Evolutionary conservation across 2,797 vertebrate genomes (phyloP).

Genomic region (Sebastiscus albofasciatus): DNA sequence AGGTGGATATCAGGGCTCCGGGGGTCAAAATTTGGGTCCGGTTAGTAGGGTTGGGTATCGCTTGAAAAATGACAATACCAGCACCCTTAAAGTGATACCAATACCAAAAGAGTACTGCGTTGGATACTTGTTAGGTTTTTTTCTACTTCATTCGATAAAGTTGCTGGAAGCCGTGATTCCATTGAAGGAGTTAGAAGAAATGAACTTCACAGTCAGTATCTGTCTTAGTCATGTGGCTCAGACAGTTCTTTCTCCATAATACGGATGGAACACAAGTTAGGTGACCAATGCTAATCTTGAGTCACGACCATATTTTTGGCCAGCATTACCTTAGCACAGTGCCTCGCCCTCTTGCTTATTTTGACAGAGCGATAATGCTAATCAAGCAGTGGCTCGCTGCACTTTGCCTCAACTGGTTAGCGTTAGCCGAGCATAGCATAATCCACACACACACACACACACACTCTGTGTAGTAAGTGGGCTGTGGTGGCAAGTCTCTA

Average conservation of each 20-base stretch:
- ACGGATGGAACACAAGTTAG: not conserved
- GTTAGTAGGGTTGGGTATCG: not conserved
- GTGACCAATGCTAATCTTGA: not conserved
- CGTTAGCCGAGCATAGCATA: conserved; percentile 24
- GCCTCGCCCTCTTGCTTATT: not conserved
- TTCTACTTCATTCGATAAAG: not conserved
- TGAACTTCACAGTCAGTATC: not conserved
- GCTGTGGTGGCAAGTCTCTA: conserved; percentile 27
- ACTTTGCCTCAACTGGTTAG: conserved; percentile 31
- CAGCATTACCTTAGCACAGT: not conserved
- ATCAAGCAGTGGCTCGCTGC: conserved; percentile 29
- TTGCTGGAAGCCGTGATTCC: too few relatives aligned
- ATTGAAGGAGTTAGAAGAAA: not conserved
- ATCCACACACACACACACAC: conserved; percentile 16
- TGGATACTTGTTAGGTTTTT: not conserved
- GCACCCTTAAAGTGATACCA: not conserved
- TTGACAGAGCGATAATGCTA: conserved; percentile 33
- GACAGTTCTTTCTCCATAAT: not conserved
- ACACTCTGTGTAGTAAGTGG: conserved; percentile 11
- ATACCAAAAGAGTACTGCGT: not conserved
- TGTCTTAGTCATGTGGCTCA: not conserved
- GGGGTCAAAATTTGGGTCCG: not conserved
- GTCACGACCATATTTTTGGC: not conserved
- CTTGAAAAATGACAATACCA: not conserved
- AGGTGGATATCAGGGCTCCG: not conserved